Base-by-base conservation (phyloP, 1,140 invertebrate species). In the Bombyx mandarina region DNA sequence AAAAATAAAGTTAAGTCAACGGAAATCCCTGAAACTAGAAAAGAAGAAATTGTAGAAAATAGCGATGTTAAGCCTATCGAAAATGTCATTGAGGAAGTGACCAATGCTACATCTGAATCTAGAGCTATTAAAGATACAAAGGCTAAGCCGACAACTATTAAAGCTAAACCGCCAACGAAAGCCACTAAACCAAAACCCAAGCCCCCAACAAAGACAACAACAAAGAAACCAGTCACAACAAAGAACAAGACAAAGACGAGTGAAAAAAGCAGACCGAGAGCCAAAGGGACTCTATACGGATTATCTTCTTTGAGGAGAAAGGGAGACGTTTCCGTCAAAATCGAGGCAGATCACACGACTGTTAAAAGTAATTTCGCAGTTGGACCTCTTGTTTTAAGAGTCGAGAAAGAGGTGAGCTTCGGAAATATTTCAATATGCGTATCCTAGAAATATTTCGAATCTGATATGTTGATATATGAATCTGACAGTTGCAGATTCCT, bases 361-460 rank as follows among this genome's bases (percentile, higher is more conserved):
- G 93, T 96, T 12, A 94, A 93, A 71, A 94, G 93, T 8, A 94
- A 93, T 74, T 95, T 96, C 77, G 91, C 91, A 10, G 80, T 96
- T 43, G 94, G 94, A 49, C 94, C 94, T 0, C 73, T 96, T 7
- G 91, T 92, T 6, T 79, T 96, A 47, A 93, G 93, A 77, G 94
- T 96, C 0, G 94, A 96, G 72, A 94, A 95, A 87, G 93, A 94
- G 86, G 91, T 92, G 80, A 71, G 69, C 51, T 5, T 35, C 43
- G 43, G 18, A 45, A 49, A 43, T 42, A 59, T 43, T 54, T 42
- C 2, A 53, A 57, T 58, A 43, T 60, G 46, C 58, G n/a, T 54
- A 49, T 26, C 2, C 35, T 42, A 48, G 5, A 42, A 56, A 47
- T 43, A 18, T 35, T 12, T 56, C 42, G 35, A 18, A 42, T 3